phyloP scores from a whole-genome alignment of 2,888 invertebrate genomes.

The Luperina testacea region DNA sequence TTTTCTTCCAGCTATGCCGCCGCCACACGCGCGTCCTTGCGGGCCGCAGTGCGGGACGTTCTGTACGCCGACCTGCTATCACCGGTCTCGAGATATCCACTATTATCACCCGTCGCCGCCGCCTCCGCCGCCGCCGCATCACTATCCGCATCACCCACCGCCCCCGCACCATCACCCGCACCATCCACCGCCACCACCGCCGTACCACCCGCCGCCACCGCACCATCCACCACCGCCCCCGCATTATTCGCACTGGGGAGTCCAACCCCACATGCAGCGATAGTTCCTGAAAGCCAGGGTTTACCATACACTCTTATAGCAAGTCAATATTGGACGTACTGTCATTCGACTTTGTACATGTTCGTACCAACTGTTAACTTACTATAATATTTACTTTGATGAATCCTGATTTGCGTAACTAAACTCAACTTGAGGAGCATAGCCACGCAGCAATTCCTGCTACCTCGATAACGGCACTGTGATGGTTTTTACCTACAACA shows the following conservation, averaged over 20 bases:
- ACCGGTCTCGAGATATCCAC: constrained; percentile 57
- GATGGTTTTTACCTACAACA: constrained; percentile 4
- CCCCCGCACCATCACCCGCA: constrained; percentile 57
- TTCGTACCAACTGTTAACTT: neutral
- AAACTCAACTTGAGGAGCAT: neutral
- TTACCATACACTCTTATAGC: neutral
- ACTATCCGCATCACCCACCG: constrained; percentile 50
- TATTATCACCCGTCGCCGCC: constrained; percentile 50
- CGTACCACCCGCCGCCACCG: constrained; percentile 37
- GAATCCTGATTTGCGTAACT: neutral
- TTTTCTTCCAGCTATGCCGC: constrained; percentile 78
- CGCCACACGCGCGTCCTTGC: constrained; percentile 79
- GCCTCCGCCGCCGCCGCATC: constrained; percentile 54
- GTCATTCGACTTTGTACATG: neutral
- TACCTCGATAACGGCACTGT: constrained; percentile 17
- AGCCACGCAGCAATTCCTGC: neutral
- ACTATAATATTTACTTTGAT: too few relatives aligned
- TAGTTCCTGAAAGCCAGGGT: constrained; percentile 12
- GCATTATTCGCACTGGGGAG: constrained; percentile 48
- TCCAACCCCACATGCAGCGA: constrained; percentile 31
- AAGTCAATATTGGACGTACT: constrained; percentile 11
- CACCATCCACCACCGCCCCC: constrained; percentile 50
- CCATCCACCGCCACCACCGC: constrained; percentile 48
- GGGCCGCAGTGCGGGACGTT: constrained; percentile 79
- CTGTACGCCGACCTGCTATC: constrained; percentile 79